Percentiles rank a stretch among this genome's conserved stretches.
phyloP scores from a whole-genome alignment of 2,888 invertebrate genomes.

The Sinotaia quadrata region DNA sequence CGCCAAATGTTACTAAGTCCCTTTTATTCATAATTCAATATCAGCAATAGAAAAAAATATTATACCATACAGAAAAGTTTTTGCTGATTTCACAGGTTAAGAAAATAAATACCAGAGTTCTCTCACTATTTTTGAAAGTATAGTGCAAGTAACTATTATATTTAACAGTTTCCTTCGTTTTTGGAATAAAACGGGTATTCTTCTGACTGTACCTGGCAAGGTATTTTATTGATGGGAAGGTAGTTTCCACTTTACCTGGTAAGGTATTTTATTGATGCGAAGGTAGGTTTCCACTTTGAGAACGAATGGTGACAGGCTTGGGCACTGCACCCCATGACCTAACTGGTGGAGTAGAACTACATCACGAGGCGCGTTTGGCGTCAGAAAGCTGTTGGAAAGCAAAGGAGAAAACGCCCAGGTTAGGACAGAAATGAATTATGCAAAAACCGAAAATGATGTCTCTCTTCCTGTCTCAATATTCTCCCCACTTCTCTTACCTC shows the following conservation, averaged over 20 bases:
- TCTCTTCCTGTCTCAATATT: background rate
- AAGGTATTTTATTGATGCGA: constrained; percentile 64
- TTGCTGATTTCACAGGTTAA: too few relatives aligned
- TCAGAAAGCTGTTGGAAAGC: constrained; percentile 7
- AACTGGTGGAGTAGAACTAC: constrained; percentile 55
- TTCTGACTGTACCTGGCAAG: constrained; percentile 67
- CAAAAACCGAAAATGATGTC: background rate
- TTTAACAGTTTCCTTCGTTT: too few relatives aligned
- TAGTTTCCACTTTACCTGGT: constrained; percentile 70
- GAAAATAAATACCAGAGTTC: too few relatives aligned
- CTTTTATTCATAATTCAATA: too few relatives aligned
- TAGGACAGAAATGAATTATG: background rate
- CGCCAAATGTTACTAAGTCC: too few relatives aligned
- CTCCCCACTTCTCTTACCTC: background rate
- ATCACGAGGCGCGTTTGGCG: constrained; percentile 35
- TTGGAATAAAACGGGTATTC: too few relatives aligned
- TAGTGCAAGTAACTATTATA: too few relatives aligned
- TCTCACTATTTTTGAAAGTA: too few relatives aligned
- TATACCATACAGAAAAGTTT: too few relatives aligned
- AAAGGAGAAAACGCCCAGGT: background rate
- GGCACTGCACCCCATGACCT: constrained; percentile 50
- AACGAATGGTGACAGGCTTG: constrained; percentile 65
- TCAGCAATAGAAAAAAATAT: too few relatives aligned
- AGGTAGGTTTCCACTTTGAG: constrained; percentile 69
- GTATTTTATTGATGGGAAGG: constrained; percentile 63